Percentiles rank a stretch among this genome's conserved stretches.
These are phyloP conservation scores for Odobenus rosmarus DNA, from an alignment of 2,113 vertebrate species.

Conservation along the genomic window DNA sequence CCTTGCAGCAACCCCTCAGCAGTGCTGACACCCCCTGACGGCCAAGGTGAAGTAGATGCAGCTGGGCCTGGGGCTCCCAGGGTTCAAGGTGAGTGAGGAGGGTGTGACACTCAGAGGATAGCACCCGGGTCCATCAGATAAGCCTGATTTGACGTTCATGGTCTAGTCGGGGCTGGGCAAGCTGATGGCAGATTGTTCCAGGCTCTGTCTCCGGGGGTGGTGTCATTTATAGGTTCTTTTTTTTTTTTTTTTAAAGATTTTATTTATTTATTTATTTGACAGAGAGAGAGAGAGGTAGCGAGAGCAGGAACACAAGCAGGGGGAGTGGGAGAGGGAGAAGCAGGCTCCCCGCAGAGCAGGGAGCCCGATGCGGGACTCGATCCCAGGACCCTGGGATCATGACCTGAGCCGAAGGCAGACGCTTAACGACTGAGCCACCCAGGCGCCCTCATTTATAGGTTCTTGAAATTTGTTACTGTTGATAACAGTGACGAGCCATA, in stretches of 20 bases:
- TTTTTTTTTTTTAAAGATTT: no score
- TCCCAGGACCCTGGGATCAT: no score
- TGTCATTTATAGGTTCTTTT: constrained; percentile 81
- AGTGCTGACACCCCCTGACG: accelerated
- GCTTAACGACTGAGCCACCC: no score
- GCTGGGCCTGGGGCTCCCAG: neutral
- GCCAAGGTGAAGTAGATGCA: accelerated
- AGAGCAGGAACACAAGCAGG: no score
- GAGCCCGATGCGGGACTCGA: no score
- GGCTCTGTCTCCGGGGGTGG: constrained; percentile 64
- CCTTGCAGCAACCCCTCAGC: accelerated
- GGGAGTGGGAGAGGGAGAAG: no score
- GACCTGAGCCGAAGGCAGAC: no score
- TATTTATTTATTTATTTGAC: no score
- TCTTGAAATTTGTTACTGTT: constrained; percentile 83
- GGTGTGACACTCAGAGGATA: neutral
- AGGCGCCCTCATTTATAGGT: constrained; percentile 80
- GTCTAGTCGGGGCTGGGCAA: neutral
- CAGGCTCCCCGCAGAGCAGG: no score
- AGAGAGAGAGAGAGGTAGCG: no score
- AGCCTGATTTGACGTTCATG: neutral
- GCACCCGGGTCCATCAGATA: neutral
- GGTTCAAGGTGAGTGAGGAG: constrained; percentile 53
- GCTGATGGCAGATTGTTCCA: constrained; percentile 48
- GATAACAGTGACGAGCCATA: constrained; percentile 81